Evolutionary conservation across 2,888 invertebrate species (phyloP), one percentile per base, ranked within the genome.

Genomic region (Steinernema carpocapsae): DNA sequence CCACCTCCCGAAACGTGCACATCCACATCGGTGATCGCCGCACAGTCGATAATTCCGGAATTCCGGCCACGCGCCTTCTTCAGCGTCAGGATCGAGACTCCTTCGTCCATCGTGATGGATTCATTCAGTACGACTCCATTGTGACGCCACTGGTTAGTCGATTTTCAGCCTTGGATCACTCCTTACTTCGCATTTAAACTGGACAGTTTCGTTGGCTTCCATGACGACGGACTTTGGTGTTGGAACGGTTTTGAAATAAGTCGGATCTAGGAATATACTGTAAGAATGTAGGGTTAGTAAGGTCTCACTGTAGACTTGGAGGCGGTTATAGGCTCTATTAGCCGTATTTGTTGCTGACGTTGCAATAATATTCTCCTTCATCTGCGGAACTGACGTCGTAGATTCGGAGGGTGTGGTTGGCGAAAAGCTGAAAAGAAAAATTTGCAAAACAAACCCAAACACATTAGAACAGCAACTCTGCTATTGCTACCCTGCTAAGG

Each of bases 281-380:
- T 17, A 17, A 24, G 14, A 72, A n/a, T 72, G 29, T 45, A 51
- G 51, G 7, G 10, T 17, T 6, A 4, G 22, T 29, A 51, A 24
- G 51, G 14, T 78, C 84, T 74, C 73, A 87, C 87, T 83, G 81
- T 83, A 87, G 7, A 88, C 85, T 76, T 83, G 78, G n/a, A 87
- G 78, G 17, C 76, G 78, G 71, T 85, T 85, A 19, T 79, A 79
- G 7, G 88, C 86, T 73, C 86, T 73, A 72, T 87, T 86, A 79
- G 7, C 87, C 87, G 71, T 87, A 87, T 72, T 86, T 86, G 76
- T 87, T 87, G 76, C 81, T 80, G 3, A 86, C 87, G 76, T 87
- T 88, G 72, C 87, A 87, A 74, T 86, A 87, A 76, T 86, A 87
- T n/a, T 84, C 75, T 29, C 84, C 85, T 71, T 86, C 85, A 71